Evolutionary conservation across 2,797 vertebrate species (phyloP).

Genomic region (Luscinia luscinia): DNA sequence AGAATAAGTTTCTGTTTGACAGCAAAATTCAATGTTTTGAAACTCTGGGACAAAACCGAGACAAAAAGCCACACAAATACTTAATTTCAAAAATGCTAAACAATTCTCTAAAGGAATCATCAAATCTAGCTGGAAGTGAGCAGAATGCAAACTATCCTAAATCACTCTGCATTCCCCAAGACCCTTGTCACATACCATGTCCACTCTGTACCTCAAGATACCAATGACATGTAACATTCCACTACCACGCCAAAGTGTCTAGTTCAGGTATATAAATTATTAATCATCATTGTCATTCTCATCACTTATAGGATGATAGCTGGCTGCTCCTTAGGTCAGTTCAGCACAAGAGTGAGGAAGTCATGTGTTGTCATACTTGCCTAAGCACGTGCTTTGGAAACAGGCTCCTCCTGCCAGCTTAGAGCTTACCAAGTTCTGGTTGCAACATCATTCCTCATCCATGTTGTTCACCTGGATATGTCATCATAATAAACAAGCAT

Average conservation of each 20-base stretch:
- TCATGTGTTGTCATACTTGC: background rate
- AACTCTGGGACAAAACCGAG: background rate
- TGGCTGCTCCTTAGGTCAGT: background rate
- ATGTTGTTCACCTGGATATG: background rate
- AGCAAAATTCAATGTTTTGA: background rate
- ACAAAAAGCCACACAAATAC: background rate
- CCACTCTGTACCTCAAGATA: background rate
- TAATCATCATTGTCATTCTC: background rate
- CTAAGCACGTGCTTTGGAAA: background rate
- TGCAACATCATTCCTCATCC: background rate
- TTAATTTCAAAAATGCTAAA: background rate
- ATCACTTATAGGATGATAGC: background rate
- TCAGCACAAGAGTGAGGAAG: background rate
- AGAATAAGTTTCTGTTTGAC: background rate
- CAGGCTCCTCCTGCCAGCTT: background rate
- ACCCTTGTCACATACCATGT: accelerated
- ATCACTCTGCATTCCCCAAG: no score
- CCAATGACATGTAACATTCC: background rate
- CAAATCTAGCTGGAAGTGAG: background rate
- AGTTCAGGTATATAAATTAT: background rate
- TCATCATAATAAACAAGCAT: background rate
- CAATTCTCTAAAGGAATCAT: background rate
- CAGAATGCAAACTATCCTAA: background rate
- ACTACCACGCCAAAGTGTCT: accelerated
- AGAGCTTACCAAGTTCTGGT: background rate